Percentiles rank a stretch among this genome's conserved stretches.
Evolutionary conservation across 2,113 vertebrate species (phyloP).

Genomic region (Arenaria interpres): DNA sequence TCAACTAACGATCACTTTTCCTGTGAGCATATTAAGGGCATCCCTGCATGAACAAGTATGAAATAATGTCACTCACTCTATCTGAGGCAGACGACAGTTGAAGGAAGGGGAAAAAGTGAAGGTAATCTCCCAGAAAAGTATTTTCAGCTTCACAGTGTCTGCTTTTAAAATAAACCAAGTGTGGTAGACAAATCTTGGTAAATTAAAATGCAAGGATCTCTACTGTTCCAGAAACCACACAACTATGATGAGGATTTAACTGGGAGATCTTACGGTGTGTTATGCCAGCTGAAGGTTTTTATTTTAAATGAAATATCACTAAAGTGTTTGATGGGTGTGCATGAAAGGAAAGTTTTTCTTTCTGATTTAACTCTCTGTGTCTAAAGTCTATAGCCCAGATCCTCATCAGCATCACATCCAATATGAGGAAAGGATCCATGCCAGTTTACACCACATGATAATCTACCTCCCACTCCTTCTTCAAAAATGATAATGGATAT

Average conservation of each 20-base stretch:
- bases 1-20: constrained; percentile 38
- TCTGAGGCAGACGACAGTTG: not conserved
- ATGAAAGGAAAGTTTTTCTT: not conserved
- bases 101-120: constrained; percentile 21
- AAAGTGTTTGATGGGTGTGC: not conserved
- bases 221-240: constrained; percentile 3
- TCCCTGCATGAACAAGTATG: constrained; percentile 38
- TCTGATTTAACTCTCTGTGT: not conserved
- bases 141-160: constrained; percentile 37
- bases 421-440: not conserved
- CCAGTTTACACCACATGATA: not conserved
- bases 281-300: not conserved
- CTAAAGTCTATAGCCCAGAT: not conserved
- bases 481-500: not conserved
- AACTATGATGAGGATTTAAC: not conserved
- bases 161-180: constrained; percentile 29
- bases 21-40: constrained; percentile 29
- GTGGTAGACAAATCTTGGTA: not conserved
- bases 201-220: constrained; percentile 38
- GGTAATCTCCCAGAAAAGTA: constrained; percentile 33
- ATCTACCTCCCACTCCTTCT: not conserved
- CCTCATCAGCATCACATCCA: not conserved
- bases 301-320: not conserved
- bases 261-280: not conserved
- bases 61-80: constrained; percentile 32